These are phyloP conservation scores for Misgurnus mizolepis DNA, from an alignment of 2,113 vertebrate genomes.

Conservation along the genomic window DNA sequence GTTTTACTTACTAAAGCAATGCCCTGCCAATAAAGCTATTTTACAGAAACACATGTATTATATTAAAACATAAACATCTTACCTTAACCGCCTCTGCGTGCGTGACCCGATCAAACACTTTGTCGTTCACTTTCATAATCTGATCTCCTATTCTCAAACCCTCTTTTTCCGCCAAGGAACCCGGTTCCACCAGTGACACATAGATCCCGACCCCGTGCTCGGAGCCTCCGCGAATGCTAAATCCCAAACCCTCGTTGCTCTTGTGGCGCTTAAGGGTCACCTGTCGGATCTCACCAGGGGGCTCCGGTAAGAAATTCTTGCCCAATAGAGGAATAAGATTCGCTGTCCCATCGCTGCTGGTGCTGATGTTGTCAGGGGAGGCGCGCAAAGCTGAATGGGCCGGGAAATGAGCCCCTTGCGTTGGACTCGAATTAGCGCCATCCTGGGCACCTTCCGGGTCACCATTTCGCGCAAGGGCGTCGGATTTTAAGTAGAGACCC, in stretches of 20 bases:
- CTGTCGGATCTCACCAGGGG: conserved; percentile 80
- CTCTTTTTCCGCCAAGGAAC: conserved; percentile 91
- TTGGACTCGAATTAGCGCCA: conserved; percentile 62
- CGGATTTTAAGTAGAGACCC: conserved; percentile 85
- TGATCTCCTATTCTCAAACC: conserved; percentile 91
- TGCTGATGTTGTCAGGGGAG: conserved; percentile 75
- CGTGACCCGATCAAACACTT: conserved; percentile 87
- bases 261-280: conserved; percentile 88
- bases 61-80: conserved; percentile 30
- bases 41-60: no score
- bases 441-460: conserved; percentile 63
- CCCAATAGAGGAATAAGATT: conserved; percentile 74
- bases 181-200: conserved; percentile 94
- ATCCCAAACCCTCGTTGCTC: conserved; percentile 92
- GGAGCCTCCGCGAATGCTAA: conserved; percentile 95
- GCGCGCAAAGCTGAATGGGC: conserved; percentile 60
- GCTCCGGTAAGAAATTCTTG: conserved; percentile 73
- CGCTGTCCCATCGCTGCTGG: conserved; percentile 74
- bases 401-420: conserved; percentile 58
- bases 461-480: conserved; percentile 68
- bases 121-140: conserved; percentile 94
- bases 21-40: no score
- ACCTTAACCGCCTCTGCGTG: conserved; percentile 96
- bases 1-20: no score
- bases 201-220: conserved; percentile 97